Percentiles rank a stretch among this genome's conserved stretches.
Conservation (phyloP, 64 coral and sea anemone genomes). For the Stylophora pistillata region DNA sequence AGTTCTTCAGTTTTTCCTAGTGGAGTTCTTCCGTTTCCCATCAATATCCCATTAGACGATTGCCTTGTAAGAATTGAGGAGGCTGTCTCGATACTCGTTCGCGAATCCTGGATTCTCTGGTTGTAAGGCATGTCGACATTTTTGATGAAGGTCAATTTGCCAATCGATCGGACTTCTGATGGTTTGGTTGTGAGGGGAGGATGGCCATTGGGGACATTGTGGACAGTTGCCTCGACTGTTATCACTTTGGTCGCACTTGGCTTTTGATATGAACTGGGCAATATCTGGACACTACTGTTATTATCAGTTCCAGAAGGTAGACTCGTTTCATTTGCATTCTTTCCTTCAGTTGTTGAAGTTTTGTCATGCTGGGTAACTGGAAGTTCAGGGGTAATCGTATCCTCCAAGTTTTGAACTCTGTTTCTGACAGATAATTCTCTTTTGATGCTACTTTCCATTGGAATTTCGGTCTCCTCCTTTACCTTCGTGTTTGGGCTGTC, state of each 20-base stretch:
- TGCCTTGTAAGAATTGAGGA: background rate
- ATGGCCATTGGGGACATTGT: background rate
- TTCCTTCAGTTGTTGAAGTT: background rate
- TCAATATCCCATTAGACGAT: background rate
- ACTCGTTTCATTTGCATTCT: background rate
- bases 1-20: background rate
- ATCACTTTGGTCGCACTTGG: background rate
- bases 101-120: background rate
- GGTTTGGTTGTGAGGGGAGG: background rate
- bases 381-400: background rate
- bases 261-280: background rate
- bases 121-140: background rate
- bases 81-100: background rate
- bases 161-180: background rate
- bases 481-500: background rate
- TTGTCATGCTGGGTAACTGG: background rate
- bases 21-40: background rate
- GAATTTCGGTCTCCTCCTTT: background rate
- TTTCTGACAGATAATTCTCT: background rate
- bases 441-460: background rate
- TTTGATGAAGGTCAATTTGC: constrained; percentile 19
- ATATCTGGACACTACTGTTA: background rate
- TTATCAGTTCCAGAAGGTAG: background rate
- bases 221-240: background rate
- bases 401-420: background rate